Percentiles rank a stretch among this genome's conserved stretches.
phyloP scores from a whole-genome alignment of 2,888 invertebrate species.

The Tetragnatha montana region DNA sequence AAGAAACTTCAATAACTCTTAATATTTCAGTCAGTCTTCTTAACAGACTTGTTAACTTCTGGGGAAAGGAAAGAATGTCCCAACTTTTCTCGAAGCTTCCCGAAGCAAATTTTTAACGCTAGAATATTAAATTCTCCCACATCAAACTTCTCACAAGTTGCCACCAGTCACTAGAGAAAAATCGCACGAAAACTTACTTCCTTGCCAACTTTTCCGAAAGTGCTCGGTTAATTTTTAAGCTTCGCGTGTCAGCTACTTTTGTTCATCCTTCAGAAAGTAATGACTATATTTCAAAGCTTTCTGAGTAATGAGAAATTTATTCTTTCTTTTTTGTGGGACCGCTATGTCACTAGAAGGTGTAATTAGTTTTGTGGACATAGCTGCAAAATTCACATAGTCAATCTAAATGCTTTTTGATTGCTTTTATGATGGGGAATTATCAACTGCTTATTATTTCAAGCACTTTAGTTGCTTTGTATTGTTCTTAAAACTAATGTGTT shows the following conservation, averaged over 20 bases:
- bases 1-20: too few species aligned
- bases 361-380: not conserved
- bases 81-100: not conserved
- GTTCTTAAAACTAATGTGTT: too few species aligned
- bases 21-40: too few species aligned
- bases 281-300: not conserved
- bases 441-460: too few species aligned
- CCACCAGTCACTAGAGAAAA: not conserved
- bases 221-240: not conserved
- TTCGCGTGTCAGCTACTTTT: not conserved
- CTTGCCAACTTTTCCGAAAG: not conserved
- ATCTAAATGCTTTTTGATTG: not conserved
- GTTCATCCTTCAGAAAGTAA: not conserved
- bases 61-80: not conserved
- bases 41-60: not conserved
- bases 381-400: not conserved
- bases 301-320: not conserved
- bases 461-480: too few species aligned
- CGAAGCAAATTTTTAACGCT: not conserved
- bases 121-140: too few species aligned
- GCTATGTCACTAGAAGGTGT: not conserved
- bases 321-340: not conserved
- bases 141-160: not conserved
- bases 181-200: not conserved
- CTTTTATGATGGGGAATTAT: too few species aligned